phyloP scores from a whole-genome alignment of 2,888 invertebrate genomes.

The Pheosia tremula region DNA sequence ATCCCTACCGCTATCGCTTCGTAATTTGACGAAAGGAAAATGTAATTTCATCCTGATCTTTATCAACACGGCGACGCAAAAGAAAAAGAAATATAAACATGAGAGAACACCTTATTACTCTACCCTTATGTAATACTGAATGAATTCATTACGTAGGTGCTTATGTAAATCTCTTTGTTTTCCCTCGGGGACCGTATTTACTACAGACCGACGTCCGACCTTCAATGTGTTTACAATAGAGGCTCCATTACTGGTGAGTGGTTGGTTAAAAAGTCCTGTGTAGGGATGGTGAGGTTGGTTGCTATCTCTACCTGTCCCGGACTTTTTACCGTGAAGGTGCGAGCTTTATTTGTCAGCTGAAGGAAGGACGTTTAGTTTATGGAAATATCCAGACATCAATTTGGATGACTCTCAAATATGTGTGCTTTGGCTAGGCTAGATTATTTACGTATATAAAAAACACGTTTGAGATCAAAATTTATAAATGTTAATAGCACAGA shows the following conservation, averaged over 20 bases:
- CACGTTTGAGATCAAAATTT: too few relatives aligned
- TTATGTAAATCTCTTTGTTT: conserved; percentile 41
- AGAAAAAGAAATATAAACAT: conserved; percentile 13
- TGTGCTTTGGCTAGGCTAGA: too few relatives aligned
- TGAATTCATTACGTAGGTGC: conserved; percentile 25
- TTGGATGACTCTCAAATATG: too few relatives aligned
- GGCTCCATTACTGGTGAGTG: conserved; percentile 13
- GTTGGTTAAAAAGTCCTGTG: neutral
- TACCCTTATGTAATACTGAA: conserved; percentile 11
- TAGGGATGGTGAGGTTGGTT: neutral
- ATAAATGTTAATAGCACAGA: too few relatives aligned
- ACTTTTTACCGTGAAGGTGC: neutral
- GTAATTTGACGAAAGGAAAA: conserved; percentile 1
- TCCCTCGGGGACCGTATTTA: conserved; percentile 13
- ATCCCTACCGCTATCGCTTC: neutral
- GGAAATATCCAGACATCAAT: too few relatives aligned
- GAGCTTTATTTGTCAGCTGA: neutral
- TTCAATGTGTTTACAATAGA: conserved; percentile 27
- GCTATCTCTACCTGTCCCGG: neutral
- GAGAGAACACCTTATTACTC: conserved; percentile 9
- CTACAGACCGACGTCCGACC: conserved; percentile 7
- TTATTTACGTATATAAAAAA: too few relatives aligned
- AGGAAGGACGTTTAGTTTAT: too few relatives aligned
- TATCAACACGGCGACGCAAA: conserved; percentile 3
- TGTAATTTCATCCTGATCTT: neutral